Evolutionary conservation across 2,113 vertebrate species (phyloP).

Genomic region (Polypterus bichir): DNA sequence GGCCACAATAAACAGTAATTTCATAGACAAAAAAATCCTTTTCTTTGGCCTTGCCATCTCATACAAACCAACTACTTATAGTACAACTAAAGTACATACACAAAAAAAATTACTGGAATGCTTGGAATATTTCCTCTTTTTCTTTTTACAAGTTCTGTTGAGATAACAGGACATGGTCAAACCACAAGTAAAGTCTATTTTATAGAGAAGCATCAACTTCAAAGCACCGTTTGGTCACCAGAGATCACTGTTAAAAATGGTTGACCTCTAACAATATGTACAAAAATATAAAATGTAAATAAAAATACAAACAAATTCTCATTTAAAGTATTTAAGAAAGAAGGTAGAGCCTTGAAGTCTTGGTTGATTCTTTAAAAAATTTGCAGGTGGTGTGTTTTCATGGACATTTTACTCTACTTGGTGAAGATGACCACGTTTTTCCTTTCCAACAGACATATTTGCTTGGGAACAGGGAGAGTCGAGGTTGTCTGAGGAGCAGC

Average conservation of each 20-base stretch:
- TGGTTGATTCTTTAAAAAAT: constrained; percentile 51
- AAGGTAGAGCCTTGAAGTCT: constrained; percentile 71
- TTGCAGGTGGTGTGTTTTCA: constrained; percentile 37
- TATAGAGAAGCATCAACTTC: constrained; percentile 62
- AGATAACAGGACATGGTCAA: constrained; percentile 77
- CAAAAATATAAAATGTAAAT: constrained; percentile 99
- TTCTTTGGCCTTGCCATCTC: constrained; percentile 56
- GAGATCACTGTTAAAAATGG: constrained; percentile 70
- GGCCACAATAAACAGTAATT: constrained; percentile 49
- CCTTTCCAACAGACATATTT: constrained; percentile 20
- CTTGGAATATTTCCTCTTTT: constrained; percentile 65
- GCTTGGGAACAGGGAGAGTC: constrained; percentile 25
- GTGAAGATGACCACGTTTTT: constrained; percentile 70
- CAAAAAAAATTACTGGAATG: constrained; percentile 89
- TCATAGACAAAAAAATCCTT: constrained; percentile 45
- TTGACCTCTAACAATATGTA: constrained; percentile 89
- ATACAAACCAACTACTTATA: constrained; percentile 57
- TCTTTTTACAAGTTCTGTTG: constrained; percentile 53
- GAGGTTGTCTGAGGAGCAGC: constrained; percentile 40
- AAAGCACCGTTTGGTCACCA: constrained; percentile 75
- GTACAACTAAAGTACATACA: constrained; percentile 66
- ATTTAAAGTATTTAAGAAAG: constrained; percentile 72
- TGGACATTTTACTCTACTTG: constrained; percentile 49
- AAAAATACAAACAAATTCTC: constrained; percentile 98
- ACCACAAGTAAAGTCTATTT: constrained; percentile 74